These are phyloP conservation scores for Ateles fusciceps DNA, from an alignment of 2,797 vertebrate genomes.

Conservation along the genomic window DNA sequence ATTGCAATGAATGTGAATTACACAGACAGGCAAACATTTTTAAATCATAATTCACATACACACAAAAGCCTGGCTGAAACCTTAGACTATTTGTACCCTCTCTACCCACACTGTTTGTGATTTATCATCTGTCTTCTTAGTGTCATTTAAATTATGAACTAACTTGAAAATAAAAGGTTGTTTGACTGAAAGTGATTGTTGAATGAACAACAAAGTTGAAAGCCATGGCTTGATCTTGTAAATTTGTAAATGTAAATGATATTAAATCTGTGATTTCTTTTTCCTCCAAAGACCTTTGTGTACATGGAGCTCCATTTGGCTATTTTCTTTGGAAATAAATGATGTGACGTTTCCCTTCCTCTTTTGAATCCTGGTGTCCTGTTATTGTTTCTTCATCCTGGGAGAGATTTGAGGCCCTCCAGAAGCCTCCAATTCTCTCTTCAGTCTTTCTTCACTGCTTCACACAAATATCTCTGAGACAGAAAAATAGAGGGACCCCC, in stretches of 20 bases:
- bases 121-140: conserved; percentile 65
- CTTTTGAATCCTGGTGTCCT: conserved; percentile 41
- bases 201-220: conserved; percentile 56
- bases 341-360: conserved; percentile 59
- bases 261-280: conserved; percentile 68
- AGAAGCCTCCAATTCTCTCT: not conserved
- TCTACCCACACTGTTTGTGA: conserved; percentile 67
- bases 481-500: not conserved
- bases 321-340: conserved; percentile 70
- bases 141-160: conserved; percentile 70
- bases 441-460: not conserved
- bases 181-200: conserved; percentile 65
- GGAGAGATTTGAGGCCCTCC: not conserved
- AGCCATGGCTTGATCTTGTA: conserved; percentile 72
- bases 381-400: not conserved
- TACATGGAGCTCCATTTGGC: conserved; percentile 55
- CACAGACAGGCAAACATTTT: conserved; percentile 73
- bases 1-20: conserved; percentile 74
- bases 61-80: conserved; percentile 34
- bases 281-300: conserved; percentile 68
- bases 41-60: conserved; percentile 69
- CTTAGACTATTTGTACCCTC: conserved; percentile 62
- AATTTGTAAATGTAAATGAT: conserved; percentile 78
- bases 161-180: conserved; percentile 62
- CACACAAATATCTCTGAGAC: not conserved